Conservation (phyloP, 2,888 invertebrate species). For the Mamestra brassicae region DNA sequence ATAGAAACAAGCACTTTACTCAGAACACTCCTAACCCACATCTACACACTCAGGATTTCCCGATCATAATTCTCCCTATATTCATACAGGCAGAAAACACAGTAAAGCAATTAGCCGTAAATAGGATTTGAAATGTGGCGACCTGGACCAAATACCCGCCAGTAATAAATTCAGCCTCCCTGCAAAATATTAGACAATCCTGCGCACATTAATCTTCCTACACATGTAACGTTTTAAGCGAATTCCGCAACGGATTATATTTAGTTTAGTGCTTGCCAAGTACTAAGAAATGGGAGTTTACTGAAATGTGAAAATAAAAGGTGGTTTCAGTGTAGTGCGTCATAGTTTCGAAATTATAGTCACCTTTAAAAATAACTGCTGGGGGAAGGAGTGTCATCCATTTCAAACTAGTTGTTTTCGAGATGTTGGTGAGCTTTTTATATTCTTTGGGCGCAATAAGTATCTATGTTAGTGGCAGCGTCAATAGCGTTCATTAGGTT, state of each 20-base stretch:
- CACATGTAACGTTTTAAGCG: conserved; percentile 61
- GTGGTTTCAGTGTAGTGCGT: conserved; percentile 13
- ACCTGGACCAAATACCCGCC: conserved; percentile 57
- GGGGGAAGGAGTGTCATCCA: not conserved
- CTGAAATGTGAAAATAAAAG: conserved; percentile 43
- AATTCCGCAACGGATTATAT: conserved; percentile 59
- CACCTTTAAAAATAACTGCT: not conserved
- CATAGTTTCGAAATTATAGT: conserved; percentile 10
- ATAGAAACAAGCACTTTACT: not conserved
- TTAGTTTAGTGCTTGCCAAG: conserved; percentile 54
- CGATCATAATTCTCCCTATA: conserved; percentile 27
- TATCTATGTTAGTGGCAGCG: too few species aligned
- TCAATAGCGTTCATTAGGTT: not conserved
- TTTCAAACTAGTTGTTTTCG: too few species aligned
- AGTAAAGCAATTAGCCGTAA: conserved; percentile 65
- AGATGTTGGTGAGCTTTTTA: not conserved
- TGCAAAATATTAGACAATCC: conserved; percentile 73
- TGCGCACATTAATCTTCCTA: conserved; percentile 69
- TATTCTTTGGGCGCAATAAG: not conserved
- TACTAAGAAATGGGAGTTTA: conserved; percentile 41
- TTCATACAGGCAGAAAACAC: conserved; percentile 33
- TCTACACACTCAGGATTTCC: conserved; percentile 12
- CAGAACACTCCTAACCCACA: conserved; percentile 39
- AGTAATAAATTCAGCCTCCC: conserved; percentile 67
- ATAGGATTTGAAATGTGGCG: conserved; percentile 63